Evolutionary conservation across 2,888 invertebrate genomes (phyloP).

Genomic region (Eupeodes luniger): DNA sequence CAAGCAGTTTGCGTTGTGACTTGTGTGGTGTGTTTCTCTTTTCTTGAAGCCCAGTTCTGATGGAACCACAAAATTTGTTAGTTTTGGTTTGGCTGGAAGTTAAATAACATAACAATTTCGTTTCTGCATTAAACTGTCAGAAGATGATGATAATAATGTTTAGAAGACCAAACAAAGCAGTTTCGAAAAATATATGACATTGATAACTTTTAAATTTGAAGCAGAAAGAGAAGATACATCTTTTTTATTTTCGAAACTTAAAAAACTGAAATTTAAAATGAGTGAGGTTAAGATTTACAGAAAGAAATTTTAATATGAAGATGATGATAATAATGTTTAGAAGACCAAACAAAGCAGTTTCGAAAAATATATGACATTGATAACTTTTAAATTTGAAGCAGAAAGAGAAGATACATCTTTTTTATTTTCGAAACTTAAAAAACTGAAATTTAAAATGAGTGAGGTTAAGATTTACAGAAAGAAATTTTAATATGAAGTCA

Average conservation of each 20-base stretch:
- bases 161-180: constrained; percentile 19
- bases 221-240: too few species aligned
- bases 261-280: too few species aligned
- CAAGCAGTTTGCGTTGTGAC: constrained; percentile 44
- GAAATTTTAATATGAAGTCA: too few species aligned
- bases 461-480: too few species aligned
- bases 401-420: too few species aligned
- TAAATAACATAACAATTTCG: constrained; percentile 49
- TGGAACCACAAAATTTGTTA: constrained; percentile 42
- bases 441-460: too few species aligned
- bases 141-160: background rate
- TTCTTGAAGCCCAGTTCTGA: background rate
- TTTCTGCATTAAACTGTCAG: constrained; percentile 42
- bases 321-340: background rate
- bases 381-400: constrained; percentile 1
- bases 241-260: too few species aligned
- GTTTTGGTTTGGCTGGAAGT: constrained; percentile 49
- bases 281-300: too few species aligned
- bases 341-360: constrained; percentile 24
- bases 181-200: background rate
- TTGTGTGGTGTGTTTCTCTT: constrained; percentile 1
- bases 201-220: background rate
- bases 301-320: too few species aligned
- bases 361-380: background rate
- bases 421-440: too few species aligned